Conservation (phyloP, 2,888 invertebrate genomes). For the Oscheius sp. region DNA sequence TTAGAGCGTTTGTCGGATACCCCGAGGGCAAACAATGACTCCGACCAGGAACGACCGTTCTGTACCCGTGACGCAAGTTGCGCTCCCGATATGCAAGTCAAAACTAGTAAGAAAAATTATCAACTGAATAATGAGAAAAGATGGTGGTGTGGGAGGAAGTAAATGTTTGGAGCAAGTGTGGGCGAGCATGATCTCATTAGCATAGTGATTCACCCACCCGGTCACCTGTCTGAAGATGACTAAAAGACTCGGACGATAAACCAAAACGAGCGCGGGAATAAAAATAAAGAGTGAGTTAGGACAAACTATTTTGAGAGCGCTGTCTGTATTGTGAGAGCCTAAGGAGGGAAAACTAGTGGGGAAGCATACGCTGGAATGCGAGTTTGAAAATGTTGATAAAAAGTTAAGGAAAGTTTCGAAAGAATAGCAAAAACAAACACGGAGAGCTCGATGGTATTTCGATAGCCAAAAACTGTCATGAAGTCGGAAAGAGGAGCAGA, state of each 20-base stretch:
- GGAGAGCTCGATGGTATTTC: too few relatives aligned
- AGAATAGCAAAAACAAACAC: too few relatives aligned
- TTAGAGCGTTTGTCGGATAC: slow-evolving; percentile 33
- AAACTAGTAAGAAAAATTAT: slow-evolving; percentile 3
- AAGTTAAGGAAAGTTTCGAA: too few relatives aligned
- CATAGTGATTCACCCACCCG: slow-evolving; percentile 23
- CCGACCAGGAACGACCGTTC: slow-evolving; percentile 35
- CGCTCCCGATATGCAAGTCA: slow-evolving; percentile 18
- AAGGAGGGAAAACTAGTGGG: too few relatives aligned
- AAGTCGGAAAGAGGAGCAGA: too few relatives aligned
- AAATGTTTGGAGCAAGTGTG: neutral
- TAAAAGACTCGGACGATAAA: neutral
- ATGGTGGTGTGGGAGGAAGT: neutral
- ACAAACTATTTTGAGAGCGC: too few relatives aligned
- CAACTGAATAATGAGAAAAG: neutral
- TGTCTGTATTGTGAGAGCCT: too few relatives aligned
- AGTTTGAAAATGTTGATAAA: too few relatives aligned
- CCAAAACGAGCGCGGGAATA: neutral
- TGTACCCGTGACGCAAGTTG: slow-evolving; percentile 26
- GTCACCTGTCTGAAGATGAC: slow-evolving; percentile 3
- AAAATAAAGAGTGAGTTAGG: neutral
- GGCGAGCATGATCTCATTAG: slow-evolving; percentile 16
- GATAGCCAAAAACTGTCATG: too few relatives aligned
- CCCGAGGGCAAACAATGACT: slow-evolving; percentile 38
- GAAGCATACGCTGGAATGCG: too few relatives aligned